phyloP scores from a whole-genome alignment of 2,113 vertebrate species.

The Enhydra lutris region DNA sequence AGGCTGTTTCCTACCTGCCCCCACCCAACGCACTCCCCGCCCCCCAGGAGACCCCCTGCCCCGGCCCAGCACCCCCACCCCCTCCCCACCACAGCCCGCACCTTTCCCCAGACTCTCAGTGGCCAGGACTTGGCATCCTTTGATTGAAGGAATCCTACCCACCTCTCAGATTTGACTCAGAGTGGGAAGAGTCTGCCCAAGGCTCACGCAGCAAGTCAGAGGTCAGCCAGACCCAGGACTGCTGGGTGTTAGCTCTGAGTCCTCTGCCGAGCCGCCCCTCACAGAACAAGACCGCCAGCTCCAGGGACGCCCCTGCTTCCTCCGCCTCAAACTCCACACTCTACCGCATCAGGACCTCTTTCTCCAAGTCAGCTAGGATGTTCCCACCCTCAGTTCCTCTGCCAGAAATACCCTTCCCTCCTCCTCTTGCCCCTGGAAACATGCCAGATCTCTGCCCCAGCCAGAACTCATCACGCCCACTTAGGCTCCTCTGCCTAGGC shows the following conservation, averaged over 20 bases:
- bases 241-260: not conserved
- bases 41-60: too few relatives aligned
- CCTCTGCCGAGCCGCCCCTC: not conserved
- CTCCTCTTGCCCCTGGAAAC: not conserved
- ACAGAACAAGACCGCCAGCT: not conserved
- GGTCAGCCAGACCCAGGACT: not conserved
- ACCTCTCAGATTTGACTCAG: not conserved
- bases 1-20: not conserved
- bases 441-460: not conserved
- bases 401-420: not conserved
- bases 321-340: not conserved
- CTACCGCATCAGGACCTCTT: not conserved
- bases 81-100: too few relatives aligned
- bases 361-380: fast-evolving
- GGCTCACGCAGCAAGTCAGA: not conserved
- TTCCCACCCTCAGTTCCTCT: not conserved
- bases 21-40: fast-evolving
- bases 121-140: fast-evolving
- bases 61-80: not conserved
- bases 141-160: not conserved
- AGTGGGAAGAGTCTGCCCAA: not conserved
- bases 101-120: not conserved
- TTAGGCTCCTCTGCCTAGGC: not conserved
- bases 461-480: fast-evolving
- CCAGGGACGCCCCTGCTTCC: not conserved